phyloP scores from a whole-genome alignment of 2,113 vertebrate genomes.

The Marcusenius ussheri region DNA sequence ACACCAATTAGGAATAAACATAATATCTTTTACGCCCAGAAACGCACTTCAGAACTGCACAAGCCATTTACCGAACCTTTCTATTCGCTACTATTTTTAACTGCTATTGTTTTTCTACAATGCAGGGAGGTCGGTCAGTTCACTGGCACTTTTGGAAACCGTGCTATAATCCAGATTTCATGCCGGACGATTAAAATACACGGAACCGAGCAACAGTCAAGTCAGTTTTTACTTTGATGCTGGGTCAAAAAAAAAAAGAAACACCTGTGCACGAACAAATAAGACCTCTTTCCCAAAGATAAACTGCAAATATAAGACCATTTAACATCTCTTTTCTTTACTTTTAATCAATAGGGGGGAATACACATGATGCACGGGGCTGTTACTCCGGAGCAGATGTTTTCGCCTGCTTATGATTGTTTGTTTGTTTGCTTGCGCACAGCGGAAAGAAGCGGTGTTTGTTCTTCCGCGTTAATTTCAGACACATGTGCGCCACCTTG shows the following conservation, averaged over 20 bases:
- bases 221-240: neutral
- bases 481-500: constrained; percentile 12
- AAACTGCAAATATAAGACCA: neutral
- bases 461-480: constrained; percentile 12
- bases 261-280: neutral
- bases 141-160: neutral
- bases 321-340: neutral
- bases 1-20: neutral
- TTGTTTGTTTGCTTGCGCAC: constrained; percentile 9
- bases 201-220: too few relatives aligned
- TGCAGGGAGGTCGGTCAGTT: neutral
- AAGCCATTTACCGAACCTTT: neutral
- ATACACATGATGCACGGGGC: neutral
- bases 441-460: constrained; percentile 10
- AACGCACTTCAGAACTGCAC: neutral
- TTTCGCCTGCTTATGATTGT: neutral
- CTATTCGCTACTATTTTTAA: neutral
- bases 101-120: neutral
- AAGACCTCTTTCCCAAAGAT: neutral
- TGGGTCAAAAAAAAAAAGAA: neutral
- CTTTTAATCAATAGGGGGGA: neutral
- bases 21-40: neutral
- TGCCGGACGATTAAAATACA: neutral
- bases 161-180: neutral
- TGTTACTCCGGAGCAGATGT: neutral